Evolutionary conservation across 2,797 vertebrate genomes (phyloP).

Genomic region (Hippocampus kuda): DNA sequence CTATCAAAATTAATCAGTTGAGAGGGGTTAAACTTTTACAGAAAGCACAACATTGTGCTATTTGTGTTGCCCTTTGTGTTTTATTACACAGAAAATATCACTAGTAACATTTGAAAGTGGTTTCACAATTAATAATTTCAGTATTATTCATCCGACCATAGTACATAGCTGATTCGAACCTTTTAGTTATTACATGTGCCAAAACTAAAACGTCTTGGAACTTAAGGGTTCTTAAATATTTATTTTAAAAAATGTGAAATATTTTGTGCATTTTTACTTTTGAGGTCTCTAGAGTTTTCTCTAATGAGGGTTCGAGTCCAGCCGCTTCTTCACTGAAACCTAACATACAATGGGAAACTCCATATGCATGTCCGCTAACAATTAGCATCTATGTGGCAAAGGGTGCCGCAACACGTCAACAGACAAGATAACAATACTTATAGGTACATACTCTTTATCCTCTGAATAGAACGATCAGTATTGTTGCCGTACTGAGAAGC

Average conservation of each 20-base stretch:
- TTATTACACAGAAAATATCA: background rate
- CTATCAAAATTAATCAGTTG: too few species aligned
- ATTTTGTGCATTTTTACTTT: background rate
- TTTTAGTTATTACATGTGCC: background rate
- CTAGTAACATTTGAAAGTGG: background rate
- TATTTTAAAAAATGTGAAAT: background rate
- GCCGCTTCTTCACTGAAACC: background rate
- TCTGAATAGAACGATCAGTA: too few species aligned
- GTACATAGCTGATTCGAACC: too few species aligned
- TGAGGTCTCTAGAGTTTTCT: background rate
- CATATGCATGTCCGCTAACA: too few species aligned
- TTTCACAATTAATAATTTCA: background rate
- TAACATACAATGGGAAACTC: background rate
- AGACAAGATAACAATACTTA: too few species aligned
- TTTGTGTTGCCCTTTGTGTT: background rate
- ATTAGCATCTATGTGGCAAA: too few species aligned
- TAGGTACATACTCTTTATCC: too few species aligned
- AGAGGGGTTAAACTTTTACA: background rate
- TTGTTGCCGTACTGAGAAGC: too few species aligned
- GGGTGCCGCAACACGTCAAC: too few species aligned
- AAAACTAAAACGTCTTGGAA: background rate
- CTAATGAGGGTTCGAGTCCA: background rate
- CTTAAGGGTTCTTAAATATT: background rate
- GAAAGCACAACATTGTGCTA: background rate
- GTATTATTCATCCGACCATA: background rate